Evolutionary conservation across 2,888 invertebrate species (phyloP).

Genomic region (Theretra japonica): DNA sequence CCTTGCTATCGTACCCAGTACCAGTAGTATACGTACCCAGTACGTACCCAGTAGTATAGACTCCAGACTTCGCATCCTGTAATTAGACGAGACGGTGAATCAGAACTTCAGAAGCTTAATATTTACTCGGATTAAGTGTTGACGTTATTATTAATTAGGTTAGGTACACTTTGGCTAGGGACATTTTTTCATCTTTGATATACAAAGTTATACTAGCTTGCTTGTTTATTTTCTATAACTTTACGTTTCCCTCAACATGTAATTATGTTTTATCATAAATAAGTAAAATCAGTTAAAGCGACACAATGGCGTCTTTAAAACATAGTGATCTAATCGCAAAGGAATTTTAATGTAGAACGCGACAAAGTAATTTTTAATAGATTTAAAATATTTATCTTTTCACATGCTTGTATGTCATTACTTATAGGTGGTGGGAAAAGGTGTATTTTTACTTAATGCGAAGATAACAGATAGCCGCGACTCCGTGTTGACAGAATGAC

Average conservation of each 20-base stretch:
- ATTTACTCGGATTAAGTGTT: neutral
- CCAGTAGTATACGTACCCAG: too few relatives aligned
- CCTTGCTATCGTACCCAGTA: too few relatives aligned
- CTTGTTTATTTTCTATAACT: neutral
- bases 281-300: neutral
- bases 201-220: neutral
- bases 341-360: conserved; percentile 14
- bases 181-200: neutral
- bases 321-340: neutral
- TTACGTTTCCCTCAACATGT: neutral
- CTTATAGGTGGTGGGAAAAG: neutral
- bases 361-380: conserved; percentile 18
- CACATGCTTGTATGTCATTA: conserved; percentile 8
- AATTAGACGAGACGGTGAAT: neutral
- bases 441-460: conserved; percentile 1
- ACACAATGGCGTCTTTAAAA: conserved; percentile 4
- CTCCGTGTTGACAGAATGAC: neutral
- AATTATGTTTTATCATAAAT: conserved; percentile 7
- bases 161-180: neutral
- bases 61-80: neutral
- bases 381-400: conserved; percentile 15
- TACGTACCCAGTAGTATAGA: too few relatives aligned
- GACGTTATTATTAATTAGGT: neutral
- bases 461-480: neutral
- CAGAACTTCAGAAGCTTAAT: neutral